Percentiles rank a stretch among this genome's conserved stretches.
phyloP scores from a whole-genome alignment of 2,113 vertebrate genomes.

The Leptosomus discolor region DNA sequence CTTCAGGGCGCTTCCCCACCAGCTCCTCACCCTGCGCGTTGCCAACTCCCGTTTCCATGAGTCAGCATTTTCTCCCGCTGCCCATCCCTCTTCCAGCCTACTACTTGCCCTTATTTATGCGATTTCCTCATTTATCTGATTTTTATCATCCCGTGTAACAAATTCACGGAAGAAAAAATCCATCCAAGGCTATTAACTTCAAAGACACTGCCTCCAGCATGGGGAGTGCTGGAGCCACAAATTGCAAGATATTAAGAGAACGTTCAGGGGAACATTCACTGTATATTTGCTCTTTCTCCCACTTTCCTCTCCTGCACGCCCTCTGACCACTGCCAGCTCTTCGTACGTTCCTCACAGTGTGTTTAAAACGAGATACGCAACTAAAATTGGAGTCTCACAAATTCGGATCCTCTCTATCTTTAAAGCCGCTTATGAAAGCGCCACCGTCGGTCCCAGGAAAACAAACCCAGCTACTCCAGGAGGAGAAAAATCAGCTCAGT shows the following conservation, averaged over 20 bases:
- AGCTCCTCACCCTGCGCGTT: neutral
- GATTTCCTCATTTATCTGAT: conserved; percentile 45
- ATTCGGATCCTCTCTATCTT: neutral
- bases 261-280: neutral
- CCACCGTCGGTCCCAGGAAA: neutral
- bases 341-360: neutral
- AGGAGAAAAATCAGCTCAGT: neutral
- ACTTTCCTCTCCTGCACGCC: neutral
- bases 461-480: neutral
- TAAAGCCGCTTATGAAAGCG: neutral
- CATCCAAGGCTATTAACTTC: conserved; percentile 24
- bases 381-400: neutral
- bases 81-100: neutral
- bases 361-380: neutral
- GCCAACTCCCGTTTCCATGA: neutral
- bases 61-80: neutral
- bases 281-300: neutral
- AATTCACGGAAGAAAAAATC: conserved; percentile 36
- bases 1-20: neutral
- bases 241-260: neutral
- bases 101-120: neutral
- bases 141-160: neutral
- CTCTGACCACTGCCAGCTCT: neutral
- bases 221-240: neutral
- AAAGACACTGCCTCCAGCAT: neutral